These are phyloP conservation scores for Nudaria mundana DNA, from an alignment of 2,888 invertebrate genomes.

Conservation along the genomic window DNA sequence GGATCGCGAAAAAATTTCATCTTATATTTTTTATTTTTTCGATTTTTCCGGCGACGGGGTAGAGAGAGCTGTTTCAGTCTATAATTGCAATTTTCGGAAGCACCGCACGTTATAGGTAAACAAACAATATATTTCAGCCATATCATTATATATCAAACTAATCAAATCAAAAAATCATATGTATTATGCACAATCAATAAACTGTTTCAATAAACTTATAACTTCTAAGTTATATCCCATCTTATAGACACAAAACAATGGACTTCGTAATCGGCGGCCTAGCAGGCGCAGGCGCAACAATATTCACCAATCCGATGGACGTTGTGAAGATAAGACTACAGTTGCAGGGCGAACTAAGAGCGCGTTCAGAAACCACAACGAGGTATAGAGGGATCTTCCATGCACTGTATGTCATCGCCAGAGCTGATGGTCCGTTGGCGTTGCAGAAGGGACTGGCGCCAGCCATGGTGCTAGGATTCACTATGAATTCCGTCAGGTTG, in stretches of 20 bases:
- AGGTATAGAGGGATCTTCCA: slow-evolving; percentile 88
- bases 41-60: no score
- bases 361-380: slow-evolving; percentile 72
- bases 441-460: slow-evolving; percentile 90
- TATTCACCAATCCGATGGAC: slow-evolving; percentile 93
- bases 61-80: no score
- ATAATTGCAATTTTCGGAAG: no score
- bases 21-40: no score
- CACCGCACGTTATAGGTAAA: no score
- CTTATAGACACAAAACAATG: slow-evolving; percentile 53
- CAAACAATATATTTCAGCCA: no score
- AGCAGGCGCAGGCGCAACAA: slow-evolving; percentile 87
- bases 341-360: slow-evolving; percentile 88
- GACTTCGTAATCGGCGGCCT: slow-evolving; percentile 87
- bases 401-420: slow-evolving; percentile 86
- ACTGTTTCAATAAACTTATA: not conserved
- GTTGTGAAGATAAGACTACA: slow-evolving; percentile 94
- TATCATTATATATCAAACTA: no score
- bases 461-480: slow-evolving; percentile 89
- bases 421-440: slow-evolving; percentile 87
- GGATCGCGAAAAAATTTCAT: no score
- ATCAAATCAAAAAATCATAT: no score
- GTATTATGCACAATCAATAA: no score
- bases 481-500: slow-evolving; percentile 80
- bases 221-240: not conserved